These are phyloP conservation scores for Plebejus melissa DNA, from an alignment of 2,888 invertebrate genomes.

Conservation along the genomic window DNA sequence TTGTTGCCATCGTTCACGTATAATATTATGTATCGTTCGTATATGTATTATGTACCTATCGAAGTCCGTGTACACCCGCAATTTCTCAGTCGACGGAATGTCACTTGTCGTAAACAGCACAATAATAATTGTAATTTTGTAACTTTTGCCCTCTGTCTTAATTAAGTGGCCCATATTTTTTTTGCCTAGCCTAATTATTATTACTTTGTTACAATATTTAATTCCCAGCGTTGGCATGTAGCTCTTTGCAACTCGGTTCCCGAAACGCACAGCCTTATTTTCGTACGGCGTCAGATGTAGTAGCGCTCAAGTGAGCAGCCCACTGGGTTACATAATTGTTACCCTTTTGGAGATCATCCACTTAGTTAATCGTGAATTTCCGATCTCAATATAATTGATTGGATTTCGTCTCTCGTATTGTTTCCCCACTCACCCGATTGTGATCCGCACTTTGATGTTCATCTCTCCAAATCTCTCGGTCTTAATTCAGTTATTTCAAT, in stretches of 20 bases:
- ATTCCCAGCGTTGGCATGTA: background rate
- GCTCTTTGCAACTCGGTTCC: background rate
- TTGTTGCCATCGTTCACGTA: no score
- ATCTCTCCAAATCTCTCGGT: background rate
- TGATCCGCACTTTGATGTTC: background rate
- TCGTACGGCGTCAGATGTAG: background rate
- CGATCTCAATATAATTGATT: slow-evolving; percentile 15
- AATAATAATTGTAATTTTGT: no score
- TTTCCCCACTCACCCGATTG: background rate
- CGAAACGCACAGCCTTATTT: background rate
- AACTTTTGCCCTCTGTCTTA: no score
- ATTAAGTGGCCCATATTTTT: background rate
- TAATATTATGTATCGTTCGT: no score
- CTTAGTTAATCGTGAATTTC: slow-evolving; percentile 16
- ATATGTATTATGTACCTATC: no score
- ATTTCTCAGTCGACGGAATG: no score
- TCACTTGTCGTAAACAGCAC: no score
- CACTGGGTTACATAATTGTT: slow-evolving; percentile 18
- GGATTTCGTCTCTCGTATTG: background rate
- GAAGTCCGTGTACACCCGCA: no score
- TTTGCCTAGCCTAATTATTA: background rate
- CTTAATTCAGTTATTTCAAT: background rate
- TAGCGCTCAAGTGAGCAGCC: background rate
- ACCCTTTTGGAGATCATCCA: slow-evolving; percentile 7
- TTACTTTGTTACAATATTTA: background rate